Evolutionary conservation across 2,797 vertebrate genomes (phyloP), one percentile per base, ranked within the genome.

Genomic region (Malurus splendens): DNA sequence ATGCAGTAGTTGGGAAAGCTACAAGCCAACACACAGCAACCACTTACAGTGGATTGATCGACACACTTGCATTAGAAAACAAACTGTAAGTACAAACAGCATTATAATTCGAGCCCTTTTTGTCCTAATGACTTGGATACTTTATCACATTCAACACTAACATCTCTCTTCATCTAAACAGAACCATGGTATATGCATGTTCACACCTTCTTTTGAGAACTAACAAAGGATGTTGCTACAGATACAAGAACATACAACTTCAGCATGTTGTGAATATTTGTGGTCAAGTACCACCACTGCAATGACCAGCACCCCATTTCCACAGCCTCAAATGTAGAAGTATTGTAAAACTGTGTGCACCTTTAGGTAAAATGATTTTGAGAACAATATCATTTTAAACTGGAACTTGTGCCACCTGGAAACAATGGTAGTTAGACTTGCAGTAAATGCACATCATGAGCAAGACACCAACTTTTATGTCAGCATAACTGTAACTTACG

Each of bases 11-110:
- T 27, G 24, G 23, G 25, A 77, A 56, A 81, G n/a, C 20, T 45
- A 59, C 0, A 0, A 64, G 72, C 6, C 1, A 65, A 65, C 0
- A 0, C 17, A 41, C 8, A 33, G 36, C 8, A 33, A 30, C 39
- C 36, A 33, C 10, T 47, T 42, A 61, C 4, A 86, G 33, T 9
- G 16, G 20, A 82, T 30, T 82, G 65, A 73, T 17, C 36, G 36
- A 82, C 48, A 47, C 11, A 32, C 10, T 51, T 18, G 25, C 18
- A 22, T 8, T 66, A 19, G 28, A 1, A 41, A 47, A 66, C 74
- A 66, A 62, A 4, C 2, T 24, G 14, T 24, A 66, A 65, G 15
- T 24, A 82, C 15, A 25, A 55, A 76, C 16, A 73, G 20, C 6
- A 1, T 32, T 50, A 7, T 22, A 65, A 76, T 55, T 73, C 32